Evolutionary conservation across 1,140 invertebrate genomes (phyloP).

Genomic region (Bombus impatiens): DNA sequence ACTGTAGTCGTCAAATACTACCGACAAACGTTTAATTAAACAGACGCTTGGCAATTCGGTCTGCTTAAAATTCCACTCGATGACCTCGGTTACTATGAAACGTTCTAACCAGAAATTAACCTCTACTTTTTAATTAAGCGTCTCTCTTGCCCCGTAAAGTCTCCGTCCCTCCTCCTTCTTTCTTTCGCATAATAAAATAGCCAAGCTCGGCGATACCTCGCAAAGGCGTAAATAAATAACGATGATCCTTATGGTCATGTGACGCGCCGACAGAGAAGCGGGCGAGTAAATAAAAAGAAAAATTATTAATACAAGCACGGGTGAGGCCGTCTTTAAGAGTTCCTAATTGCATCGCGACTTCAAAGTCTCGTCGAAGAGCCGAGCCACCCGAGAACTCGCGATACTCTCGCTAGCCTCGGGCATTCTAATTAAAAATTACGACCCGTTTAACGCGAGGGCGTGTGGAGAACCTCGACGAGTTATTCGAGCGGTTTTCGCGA

Average conservation of each 20-base stretch:
- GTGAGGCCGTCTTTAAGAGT: constrained; percentile 3
- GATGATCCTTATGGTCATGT: not conserved
- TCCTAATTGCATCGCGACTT: constrained; percentile 36
- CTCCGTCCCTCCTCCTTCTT: too few relatives aligned
- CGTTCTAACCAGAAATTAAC: not conserved
- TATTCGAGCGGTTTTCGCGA: not conserved
- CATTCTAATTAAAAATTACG: constrained; percentile 51
- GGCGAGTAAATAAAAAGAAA: not conserved
- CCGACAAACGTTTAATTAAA: not conserved
- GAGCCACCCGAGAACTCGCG: not conserved
- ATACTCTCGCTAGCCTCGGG: not conserved
- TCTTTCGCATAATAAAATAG: not conserved
- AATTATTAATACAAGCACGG: constrained; percentile 8
- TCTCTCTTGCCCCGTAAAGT: not conserved
- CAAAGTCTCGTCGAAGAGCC: constrained; percentile 12
- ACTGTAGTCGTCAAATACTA: too few relatives aligned
- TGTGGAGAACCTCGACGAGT: not conserved
- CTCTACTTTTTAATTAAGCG: constrained; percentile 1
- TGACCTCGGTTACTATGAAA: not conserved
- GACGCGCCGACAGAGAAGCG: not conserved
- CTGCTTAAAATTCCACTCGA: not conserved
- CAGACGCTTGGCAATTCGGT: not conserved
- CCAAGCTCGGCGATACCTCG: not conserved
- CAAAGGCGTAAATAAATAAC: constrained; percentile 2
- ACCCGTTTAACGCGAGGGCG: constrained; percentile 21